Conservation (phyloP, 2,113 vertebrate species). For the Steatornis caripensis region DNA sequence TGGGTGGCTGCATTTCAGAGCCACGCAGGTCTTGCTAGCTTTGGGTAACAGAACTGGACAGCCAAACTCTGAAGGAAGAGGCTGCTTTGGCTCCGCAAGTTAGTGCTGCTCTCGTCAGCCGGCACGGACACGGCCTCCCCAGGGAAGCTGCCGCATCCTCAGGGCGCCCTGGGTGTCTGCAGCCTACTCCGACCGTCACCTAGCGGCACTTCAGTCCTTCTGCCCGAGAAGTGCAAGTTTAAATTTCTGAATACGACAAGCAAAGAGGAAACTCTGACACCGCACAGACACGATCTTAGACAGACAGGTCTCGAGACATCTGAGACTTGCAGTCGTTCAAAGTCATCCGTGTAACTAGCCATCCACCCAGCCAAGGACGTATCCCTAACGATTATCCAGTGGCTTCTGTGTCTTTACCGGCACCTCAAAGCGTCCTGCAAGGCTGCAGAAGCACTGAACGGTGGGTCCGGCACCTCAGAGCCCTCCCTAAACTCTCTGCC, state of each 20-base stretch:
- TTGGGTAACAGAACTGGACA: not conserved
- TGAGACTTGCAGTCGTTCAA: fast-evolving
- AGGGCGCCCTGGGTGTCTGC: fast-evolving
- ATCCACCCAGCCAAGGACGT: fast-evolving
- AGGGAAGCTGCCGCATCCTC: not conserved
- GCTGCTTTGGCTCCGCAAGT: not conserved
- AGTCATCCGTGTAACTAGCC: not conserved
- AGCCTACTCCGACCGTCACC: not conserved
- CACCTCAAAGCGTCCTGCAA: not conserved
- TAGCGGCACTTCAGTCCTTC: not conserved
- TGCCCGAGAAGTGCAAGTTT: fast-evolving
- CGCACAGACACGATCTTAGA: not conserved
- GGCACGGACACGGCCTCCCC: fast-evolving
- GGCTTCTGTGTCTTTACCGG: not conserved
- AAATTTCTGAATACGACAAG: not conserved
- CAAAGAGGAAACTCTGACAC: not conserved
- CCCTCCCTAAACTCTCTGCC: not conserved
- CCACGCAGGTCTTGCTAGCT: not conserved
- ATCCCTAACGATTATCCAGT: not conserved
- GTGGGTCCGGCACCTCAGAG: fast-evolving
- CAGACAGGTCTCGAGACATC: not conserved
- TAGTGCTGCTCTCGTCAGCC: not conserved
- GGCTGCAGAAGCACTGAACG: not conserved
- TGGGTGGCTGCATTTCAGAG: not conserved
- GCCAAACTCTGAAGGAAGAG: not conserved